Evolutionary conservation across 2,888 invertebrate genomes (phyloP), one percentile per base, ranked within the genome.

Genomic region (Zygogramma bicolorata): DNA sequence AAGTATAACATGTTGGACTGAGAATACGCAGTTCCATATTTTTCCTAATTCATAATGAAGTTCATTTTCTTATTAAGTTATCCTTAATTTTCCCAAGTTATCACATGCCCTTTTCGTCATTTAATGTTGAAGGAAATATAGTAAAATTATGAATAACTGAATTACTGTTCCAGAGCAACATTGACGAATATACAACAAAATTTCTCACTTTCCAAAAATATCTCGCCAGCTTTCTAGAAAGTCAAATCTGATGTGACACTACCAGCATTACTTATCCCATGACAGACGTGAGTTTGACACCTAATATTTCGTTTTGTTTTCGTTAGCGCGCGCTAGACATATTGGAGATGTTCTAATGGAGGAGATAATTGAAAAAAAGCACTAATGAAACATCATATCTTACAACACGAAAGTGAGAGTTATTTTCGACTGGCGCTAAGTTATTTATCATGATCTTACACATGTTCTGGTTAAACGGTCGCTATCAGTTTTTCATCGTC

Each of bases 381-480:
- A 53, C 53, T 53, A 53, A 53, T 53, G 53, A 25, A 53, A 53
- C 53, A 53, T 53, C 53, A 53, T 53, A 53, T 53, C 53, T 53
- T 53, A 53, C 53, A 53, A 53, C 53, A 53, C 53, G 53, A 25
- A 53, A 53, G 53, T 53, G 53, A 27, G 53, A 53, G 53, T 25
- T 53, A 53, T 80, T 79, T 65, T 74, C 62, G 76, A 77, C 73
- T 49, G 79, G 79, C 77, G 80, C 77, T 78, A 76, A 78, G 77
- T 78, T 79, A 79, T 80, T 80, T 80, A 79, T 79, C 76, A 71
- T 58, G 63, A 62, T 53, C 71, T 75, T 74, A 77, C 77, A 77
- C 76, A 75, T 78, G 77, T 75, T 75, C 65, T 68, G 57, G 69
- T 78, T 78, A 75, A 74, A 76, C 62, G 70, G 68, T 68, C 67